Evolutionary conservation across 2,797 vertebrate genomes (phyloP).

Genomic region (Anableps anableps): DNA sequence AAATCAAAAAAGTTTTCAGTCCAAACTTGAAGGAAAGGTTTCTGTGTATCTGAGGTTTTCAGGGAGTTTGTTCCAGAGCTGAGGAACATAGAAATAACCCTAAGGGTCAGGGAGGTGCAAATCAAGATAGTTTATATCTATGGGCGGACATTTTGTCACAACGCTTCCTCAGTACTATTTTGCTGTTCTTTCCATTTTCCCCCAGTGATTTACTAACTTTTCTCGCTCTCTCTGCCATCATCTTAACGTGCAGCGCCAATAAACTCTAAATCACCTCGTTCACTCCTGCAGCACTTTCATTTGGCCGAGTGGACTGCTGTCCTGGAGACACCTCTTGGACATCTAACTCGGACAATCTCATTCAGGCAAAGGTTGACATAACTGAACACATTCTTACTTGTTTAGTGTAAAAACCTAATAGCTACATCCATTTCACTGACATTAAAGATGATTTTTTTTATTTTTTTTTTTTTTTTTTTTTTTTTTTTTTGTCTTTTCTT

Average conservation of each 20-base stretch:
- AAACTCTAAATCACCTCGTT: neutral
- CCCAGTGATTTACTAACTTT: slow-evolving; percentile 8
- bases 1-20: neutral
- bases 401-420: slow-evolving; percentile 12
- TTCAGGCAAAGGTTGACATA: slow-evolving; percentile 24
- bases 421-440: slow-evolving; percentile 18
- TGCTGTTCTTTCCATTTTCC: slow-evolving; percentile 10
- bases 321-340: slow-evolving; percentile 43
- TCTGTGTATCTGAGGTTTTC: too few species aligned
- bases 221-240: slow-evolving; percentile 5
- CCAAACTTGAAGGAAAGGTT: neutral
- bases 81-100: too few species aligned
- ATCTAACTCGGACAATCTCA: slow-evolving; percentile 12
- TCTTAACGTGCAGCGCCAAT: slow-evolving; percentile 14
- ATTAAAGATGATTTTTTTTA: slow-evolving; percentile 24
- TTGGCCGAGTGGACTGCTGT: slow-evolving; percentile 56
- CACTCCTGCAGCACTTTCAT: slow-evolving; percentile 39
- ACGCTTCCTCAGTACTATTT: too few species aligned
- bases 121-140: too few species aligned
- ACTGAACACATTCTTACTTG: neutral
- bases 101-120: too few species aligned
- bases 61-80: too few species aligned
- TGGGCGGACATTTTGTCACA: too few species aligned
- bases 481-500: slow-evolving; percentile 10
- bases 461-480: slow-evolving; percentile 11